Percentiles rank a stretch among this genome's conserved stretches.
These are phyloP conservation scores for Linnaemya vulpina DNA, from an alignment of 2,888 invertebrate genomes.

Conservation along the genomic window DNA sequence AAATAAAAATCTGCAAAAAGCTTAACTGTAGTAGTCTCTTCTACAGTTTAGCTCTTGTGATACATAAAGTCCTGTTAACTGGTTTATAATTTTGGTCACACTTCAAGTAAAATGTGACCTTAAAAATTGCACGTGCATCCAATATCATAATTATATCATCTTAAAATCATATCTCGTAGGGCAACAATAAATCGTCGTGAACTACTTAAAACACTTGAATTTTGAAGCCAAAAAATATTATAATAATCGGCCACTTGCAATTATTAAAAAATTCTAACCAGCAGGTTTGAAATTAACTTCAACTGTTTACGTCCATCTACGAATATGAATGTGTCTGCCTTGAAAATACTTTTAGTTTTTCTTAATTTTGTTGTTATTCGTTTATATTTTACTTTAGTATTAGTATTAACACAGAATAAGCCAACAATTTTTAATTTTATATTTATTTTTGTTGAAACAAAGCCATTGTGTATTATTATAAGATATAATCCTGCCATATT, in stretches of 20 bases:
- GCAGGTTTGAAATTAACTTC: constrained; percentile 48
- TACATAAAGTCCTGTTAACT: too few species aligned
- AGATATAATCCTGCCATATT: neutral
- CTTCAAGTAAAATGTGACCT: too few species aligned
- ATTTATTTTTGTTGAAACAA: constrained; percentile 5
- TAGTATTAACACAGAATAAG: neutral
- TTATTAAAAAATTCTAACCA: constrained; percentile 40
- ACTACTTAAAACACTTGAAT: neutral
- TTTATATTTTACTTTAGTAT: constrained; percentile 4
- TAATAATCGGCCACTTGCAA: constrained; percentile 14
- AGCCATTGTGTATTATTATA: neutral
- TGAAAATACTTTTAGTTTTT: constrained; percentile 36
- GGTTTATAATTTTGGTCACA: too few species aligned
- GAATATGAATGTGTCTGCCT: constrained; percentile 29
- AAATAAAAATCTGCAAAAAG: too few species aligned
- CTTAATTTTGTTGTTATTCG: constrained; percentile 2
- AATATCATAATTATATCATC: too few species aligned
- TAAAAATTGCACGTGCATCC: too few species aligned
- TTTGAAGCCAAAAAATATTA: neutral
- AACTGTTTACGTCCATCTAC: constrained; percentile 25
- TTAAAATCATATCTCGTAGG: neutral
- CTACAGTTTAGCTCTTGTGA: too few species aligned
- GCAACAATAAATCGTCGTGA: neutral
- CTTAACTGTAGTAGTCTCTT: too few species aligned
- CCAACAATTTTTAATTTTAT: neutral